A percentile compares a stretch with the other conserved stretches of the same genome.
phyloP scores from a whole-genome alignment of 2,888 invertebrate species.

The Melanostoma mellinum region DNA sequence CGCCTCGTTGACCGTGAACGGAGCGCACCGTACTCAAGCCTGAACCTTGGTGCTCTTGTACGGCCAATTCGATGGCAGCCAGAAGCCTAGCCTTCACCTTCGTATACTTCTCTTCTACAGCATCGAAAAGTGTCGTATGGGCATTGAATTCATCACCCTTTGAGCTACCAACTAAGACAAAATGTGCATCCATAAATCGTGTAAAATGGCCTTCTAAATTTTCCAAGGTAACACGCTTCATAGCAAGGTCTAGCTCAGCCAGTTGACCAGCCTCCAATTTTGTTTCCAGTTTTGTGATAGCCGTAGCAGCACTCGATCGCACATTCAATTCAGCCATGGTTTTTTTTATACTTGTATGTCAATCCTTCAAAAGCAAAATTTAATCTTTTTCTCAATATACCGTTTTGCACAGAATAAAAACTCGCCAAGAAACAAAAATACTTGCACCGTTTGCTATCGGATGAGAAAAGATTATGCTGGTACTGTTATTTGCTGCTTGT shows the following conservation, averaged over 20 bases:
- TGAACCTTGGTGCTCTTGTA: not conserved
- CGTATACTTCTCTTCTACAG: constrained; percentile 22
- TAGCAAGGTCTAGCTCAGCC: constrained; percentile 1
- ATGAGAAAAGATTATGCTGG: not conserved
- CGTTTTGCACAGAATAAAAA: not conserved
- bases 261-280: constrained; percentile 16
- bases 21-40: not conserved
- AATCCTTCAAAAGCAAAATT: too few relatives aligned
- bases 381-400: not conserved
- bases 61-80: constrained; percentile 4
- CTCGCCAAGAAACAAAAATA: not conserved
- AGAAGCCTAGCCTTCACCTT: constrained; percentile 23
- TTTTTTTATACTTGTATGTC: not conserved
- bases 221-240: constrained; percentile 26
- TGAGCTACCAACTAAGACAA: constrained; percentile 14
- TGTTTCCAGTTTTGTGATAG: constrained; percentile 1
- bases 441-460: not conserved
- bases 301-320: constrained; percentile 17
- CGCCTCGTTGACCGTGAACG: not conserved
- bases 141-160: constrained; percentile 14
- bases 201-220: constrained; percentile 30
- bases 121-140: constrained; percentile 21
- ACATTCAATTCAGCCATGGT: constrained; percentile 22
- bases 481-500: not conserved
- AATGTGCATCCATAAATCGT: constrained; percentile 31